Conservation (phyloP, 2,888 invertebrate species). For the Aethes cnicana region DNA sequence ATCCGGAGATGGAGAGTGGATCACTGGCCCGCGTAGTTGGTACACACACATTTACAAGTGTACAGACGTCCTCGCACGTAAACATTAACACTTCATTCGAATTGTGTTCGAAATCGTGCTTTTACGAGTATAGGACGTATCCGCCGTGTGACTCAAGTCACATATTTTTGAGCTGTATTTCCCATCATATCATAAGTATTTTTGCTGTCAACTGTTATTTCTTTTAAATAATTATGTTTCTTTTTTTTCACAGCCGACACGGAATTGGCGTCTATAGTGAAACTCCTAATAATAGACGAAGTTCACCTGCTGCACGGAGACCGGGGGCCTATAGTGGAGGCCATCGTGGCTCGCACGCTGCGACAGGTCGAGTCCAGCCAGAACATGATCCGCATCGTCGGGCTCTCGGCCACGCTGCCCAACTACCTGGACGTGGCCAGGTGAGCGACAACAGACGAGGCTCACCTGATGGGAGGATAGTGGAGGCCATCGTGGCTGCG, state of each 20-base stretch:
- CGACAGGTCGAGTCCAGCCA: conserved; percentile 95
- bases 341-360: conserved; percentile 96
- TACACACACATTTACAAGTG: too few species aligned
- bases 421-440: conserved; percentile 98
- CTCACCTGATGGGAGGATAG: conserved; percentile 98
- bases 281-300: conserved; percentile 97
- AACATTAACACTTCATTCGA: too few species aligned
- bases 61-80: too few species aligned
- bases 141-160: too few species aligned
- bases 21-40: too few species aligned
- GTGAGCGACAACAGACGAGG: conserved; percentile 95
- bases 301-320: conserved; percentile 98
- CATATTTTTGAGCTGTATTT: too few species aligned
- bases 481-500: conserved; percentile 98
- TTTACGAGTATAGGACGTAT: too few species aligned
- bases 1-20: too few species aligned
- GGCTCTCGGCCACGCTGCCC: conserved; percentile 97
- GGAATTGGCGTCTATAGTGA: conserved; percentile 93
- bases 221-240: too few species aligned
- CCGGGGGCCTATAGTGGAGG: conserved; percentile 98
- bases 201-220: too few species aligned
- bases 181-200: too few species aligned
- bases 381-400: conserved; percentile 98
- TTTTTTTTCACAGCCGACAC: conserved; percentile 90
- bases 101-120: too few species aligned